Base-by-base conservation (phyloP, 2,888 invertebrate genomes). In the Euplexia lucipara region DNA sequence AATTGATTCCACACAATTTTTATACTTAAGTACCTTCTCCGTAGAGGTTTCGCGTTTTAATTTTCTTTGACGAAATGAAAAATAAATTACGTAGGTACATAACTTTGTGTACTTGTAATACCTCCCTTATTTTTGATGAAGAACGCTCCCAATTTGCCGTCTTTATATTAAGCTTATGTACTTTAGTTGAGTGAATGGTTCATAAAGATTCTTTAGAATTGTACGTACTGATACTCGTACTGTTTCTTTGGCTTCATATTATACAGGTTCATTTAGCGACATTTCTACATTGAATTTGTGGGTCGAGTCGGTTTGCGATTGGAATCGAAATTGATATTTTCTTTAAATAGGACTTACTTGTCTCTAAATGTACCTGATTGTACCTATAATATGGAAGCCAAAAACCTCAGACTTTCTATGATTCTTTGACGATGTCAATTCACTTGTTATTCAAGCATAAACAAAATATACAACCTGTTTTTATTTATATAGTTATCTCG, bases 31-130 rank as follows among this genome's bases (percentile, higher is more conserved):
- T 26, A 60, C 3, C 32, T 67, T 65, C 45, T 39, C 34, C 45
- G 48, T 22, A 22, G 32, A 53, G 60, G 22, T n/a, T 65, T 60
- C 34, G 20, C 14, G 7, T 14, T 58, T 63, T 63, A 66, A 76
- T 73, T 70, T 65, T 52, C 52, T 65, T 64, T 68, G 35, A 61
- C 22, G 16, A 68, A 70, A 57, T 61, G 44, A 58, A 54, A 70
- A 41, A 54, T 53, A 73, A 79, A 69, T 66, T 48, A 14, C 9
- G 6, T 14, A 22, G 20, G 30, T 63, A 61, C 41, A 35, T 69
- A 70, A 70, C 56, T 66, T 49, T 14, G 42, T 70, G 6, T 56
- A 62, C 58, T 70, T 79, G 42, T 68, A 57, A 66, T 56, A 63
- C 34, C 52, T 66, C 42, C 10, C 44, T 20, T 26, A 22, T 44